Base-by-base conservation (phyloP, 2,113 vertebrate genomes). In the Silurus glanis region DNA sequence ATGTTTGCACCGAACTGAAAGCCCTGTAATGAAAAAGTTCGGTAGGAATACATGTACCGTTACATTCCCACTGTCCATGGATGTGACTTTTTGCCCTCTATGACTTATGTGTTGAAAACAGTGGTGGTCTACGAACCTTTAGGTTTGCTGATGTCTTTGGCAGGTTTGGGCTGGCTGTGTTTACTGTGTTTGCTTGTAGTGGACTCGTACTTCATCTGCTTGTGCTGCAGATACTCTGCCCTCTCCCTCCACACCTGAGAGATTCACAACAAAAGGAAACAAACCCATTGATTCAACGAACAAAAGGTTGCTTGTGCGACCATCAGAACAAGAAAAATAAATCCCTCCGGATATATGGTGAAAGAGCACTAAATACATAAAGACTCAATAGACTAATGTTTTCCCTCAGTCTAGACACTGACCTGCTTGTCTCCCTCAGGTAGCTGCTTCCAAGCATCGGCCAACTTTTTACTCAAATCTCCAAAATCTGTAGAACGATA, bases 371-470 rank as follows among this genome's bases (percentile, higher is more conserved):
- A 19, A 17, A 45, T 17, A 71, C 16, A 69, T 47, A 1, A 23
- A 72, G 9, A 49, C 45, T 17, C 37, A 6, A 66, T 28, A 53
- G 45, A 75, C 12, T n/a, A 17, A 49, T 61, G 76, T 64, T 56
- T 62, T 69, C 21, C 1, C 2, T 12, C 9, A 9, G 82, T 75
- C 10, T 61, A n/a, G 72, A 45, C 74, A 88, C 95, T 89, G 89
- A 99, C 98, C 91, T 97, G 92, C 91, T 99, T 99, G 93, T 99
- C 98, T 90, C 99, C 99, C 88, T 99, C 98, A 1, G 98, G 97
- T 80, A 99, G 95, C 7, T 97, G 96, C 83, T 99, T 99, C 98
- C 98, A 99, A 23, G 99, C 98, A 87, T 99, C 98, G 21, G 97
- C 98, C 90, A 99, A 87, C 92, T 96, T 97, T 91, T 97, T 98